phyloP scores from a whole-genome alignment of 23 tunicate genomes.

The Corella eumyota region DNA sequence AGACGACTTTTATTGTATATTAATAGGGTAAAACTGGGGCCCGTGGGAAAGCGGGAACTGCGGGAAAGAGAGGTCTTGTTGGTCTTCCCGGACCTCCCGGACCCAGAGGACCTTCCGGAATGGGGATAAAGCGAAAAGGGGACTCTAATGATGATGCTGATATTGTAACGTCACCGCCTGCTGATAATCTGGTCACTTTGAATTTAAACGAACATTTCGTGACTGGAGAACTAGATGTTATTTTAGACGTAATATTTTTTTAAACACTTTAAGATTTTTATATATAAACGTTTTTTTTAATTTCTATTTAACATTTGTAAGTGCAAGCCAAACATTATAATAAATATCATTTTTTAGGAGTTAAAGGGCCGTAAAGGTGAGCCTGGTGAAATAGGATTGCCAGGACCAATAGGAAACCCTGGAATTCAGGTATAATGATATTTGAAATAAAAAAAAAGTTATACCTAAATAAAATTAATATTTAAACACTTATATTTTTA shows the following conservation, averaged over 20 bases:
- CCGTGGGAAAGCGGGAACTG: constrained; percentile 13
- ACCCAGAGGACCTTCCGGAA: constrained; percentile 4
- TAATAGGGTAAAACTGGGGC: constrained; percentile 5
- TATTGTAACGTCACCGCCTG: too few relatives aligned
- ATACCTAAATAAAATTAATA: background rate
- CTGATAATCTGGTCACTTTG: too few relatives aligned
- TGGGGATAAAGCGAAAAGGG: background rate
- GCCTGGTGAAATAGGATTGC: constrained; percentile 7
- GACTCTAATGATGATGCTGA: background rate
- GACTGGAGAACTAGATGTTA: too few relatives aligned
- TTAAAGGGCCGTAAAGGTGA: constrained; percentile 12
- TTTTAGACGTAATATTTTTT: too few relatives aligned
- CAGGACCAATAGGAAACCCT: constrained; percentile 1
- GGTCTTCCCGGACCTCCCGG: constrained; percentile 31
- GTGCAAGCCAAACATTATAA: too few relatives aligned
- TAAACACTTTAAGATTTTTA: too few relatives aligned
- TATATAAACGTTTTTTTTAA: too few relatives aligned
- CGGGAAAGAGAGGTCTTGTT: constrained; percentile 17
- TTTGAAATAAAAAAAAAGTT: background rate
- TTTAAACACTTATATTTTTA: background rate
- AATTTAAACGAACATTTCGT: too few relatives aligned
- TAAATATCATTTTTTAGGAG: constrained; percentile 12
- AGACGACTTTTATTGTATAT: too few relatives aligned
- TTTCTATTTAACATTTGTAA: too few relatives aligned
- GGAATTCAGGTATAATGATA: background rate